These are phyloP conservation scores for Euura saliciscinereae DNA, from an alignment of 1,140 invertebrate genomes.

Conservation along the genomic window DNA sequence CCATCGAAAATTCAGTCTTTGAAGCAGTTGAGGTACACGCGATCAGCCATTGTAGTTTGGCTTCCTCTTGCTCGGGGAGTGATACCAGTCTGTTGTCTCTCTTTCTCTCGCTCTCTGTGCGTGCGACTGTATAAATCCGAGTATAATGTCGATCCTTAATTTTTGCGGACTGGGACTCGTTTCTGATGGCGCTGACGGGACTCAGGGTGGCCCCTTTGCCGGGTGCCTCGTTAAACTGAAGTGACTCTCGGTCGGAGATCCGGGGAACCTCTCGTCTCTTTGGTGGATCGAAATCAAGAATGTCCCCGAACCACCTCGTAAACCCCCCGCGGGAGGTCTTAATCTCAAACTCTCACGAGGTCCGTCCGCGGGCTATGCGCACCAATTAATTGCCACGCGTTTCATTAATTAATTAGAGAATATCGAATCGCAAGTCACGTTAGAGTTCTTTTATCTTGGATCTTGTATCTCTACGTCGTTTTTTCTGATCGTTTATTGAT, in stretches of 20 bases:
- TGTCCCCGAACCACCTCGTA: conserved; percentile 46
- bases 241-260: conserved; percentile 34
- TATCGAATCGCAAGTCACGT: neutral
- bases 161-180: too few relatives aligned
- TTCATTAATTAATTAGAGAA: conserved; percentile 45
- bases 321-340: conserved; percentile 33
- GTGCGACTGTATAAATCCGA: too few relatives aligned
- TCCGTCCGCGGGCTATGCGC: conserved; percentile 12
- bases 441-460: too few relatives aligned
- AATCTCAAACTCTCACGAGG: conserved; percentile 29
- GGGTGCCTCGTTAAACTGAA: conserved; percentile 48
- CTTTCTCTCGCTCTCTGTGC: too few relatives aligned
- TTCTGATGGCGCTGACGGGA: neutral
- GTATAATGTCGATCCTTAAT: too few relatives aligned
- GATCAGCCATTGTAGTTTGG: too few relatives aligned
- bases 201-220: conserved; percentile 45
- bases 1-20: too few relatives aligned
- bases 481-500: too few relatives aligned
- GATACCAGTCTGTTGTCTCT: too few relatives aligned
- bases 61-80: too few relatives aligned
- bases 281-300: conserved; percentile 44
- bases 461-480: too few relatives aligned
- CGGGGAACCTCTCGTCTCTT: conserved; percentile 25
- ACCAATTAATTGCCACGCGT: conserved; percentile 43
- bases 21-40: too few relatives aligned